These are phyloP conservation scores for Neostethus bicornis DNA, from an alignment of 2,797 vertebrate species.

Conservation along the genomic window DNA sequence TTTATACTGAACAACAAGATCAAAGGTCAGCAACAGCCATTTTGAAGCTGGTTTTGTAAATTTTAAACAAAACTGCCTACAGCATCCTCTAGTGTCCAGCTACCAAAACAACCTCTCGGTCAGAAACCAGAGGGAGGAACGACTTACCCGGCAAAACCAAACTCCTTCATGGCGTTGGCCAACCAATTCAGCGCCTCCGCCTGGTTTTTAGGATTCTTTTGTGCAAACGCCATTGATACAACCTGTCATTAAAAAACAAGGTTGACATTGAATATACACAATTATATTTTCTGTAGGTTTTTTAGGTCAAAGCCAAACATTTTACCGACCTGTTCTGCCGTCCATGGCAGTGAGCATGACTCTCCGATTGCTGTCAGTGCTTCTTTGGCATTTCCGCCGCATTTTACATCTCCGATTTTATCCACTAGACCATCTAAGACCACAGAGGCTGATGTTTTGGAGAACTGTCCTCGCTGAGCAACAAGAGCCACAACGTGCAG, in stretches of 20 bases:
- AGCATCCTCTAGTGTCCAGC: too few species aligned
- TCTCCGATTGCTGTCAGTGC: conserved; percentile 92
- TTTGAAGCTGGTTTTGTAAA: too few species aligned
- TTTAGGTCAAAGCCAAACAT: neutral
- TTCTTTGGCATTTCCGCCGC: conserved; percentile 93
- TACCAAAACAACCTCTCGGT: too few species aligned
- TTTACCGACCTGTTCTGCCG: conserved; percentile 87
- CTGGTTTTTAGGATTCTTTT: conserved; percentile 99
- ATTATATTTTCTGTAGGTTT: neutral
- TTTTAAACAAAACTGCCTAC: too few species aligned
- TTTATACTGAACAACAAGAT: conserved; percentile 83
- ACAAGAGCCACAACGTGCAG: conserved; percentile 90
- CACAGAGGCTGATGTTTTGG: conserved; percentile 91
- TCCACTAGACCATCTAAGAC: conserved; percentile 95
- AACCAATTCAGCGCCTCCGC: conserved; percentile 97
- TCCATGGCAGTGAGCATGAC: conserved; percentile 91
- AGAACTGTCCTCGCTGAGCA: conserved; percentile 92
- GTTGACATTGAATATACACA: neutral
- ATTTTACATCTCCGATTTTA: conserved; percentile 95
- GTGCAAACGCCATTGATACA: conserved; percentile 91
- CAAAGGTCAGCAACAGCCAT: conserved; percentile 1
- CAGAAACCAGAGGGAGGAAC: neutral
- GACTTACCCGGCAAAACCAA: conserved; percentile 94
- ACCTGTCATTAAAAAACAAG: conserved; percentile 73
- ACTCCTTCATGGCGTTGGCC: conserved; percentile 96